phyloP scores from a whole-genome alignment of 2,797 vertebrate genomes.

The Acestrorhynchus altus region DNA sequence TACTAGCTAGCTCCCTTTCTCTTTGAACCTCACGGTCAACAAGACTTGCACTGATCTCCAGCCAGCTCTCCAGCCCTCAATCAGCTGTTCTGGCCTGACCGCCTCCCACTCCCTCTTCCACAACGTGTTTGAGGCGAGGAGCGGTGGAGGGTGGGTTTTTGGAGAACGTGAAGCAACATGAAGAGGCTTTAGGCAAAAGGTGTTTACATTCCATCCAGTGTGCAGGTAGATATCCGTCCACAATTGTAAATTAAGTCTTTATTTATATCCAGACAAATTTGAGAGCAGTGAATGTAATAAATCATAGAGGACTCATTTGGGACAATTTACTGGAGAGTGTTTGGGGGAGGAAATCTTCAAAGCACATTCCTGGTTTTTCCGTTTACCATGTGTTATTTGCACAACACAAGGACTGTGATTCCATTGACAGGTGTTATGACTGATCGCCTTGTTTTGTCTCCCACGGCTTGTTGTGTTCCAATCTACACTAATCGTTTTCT shows the following conservation, averaged over 20 bases:
- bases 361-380: constrained; percentile 40
- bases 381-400: constrained; percentile 47
- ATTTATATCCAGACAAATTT: constrained; percentile 60
- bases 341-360: constrained; percentile 45
- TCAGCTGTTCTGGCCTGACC: constrained; percentile 46
- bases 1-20: constrained; percentile 1
- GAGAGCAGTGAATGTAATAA: constrained; percentile 55
- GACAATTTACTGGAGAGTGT: constrained; percentile 36
- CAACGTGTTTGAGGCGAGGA: constrained; percentile 35
- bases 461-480: constrained; percentile 31
- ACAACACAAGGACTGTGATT: constrained; percentile 46
- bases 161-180: constrained; percentile 52
- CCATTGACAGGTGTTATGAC: constrained; percentile 51
- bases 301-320: constrained; percentile 55
- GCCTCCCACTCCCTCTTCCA: constrained; percentile 7
- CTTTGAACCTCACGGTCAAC: constrained; percentile 26
- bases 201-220: constrained; percentile 55
- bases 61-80: constrained; percentile 25
- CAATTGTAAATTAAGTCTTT: constrained; percentile 58
- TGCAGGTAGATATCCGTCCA: constrained; percentile 50
- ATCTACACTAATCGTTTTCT: constrained; percentile 41
- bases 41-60: constrained; percentile 11
- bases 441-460: constrained; percentile 55
- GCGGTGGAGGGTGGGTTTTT: constrained; percentile 35
- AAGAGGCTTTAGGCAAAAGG: constrained; percentile 50